These are phyloP conservation scores for Hozukius guyotensis DNA, from an alignment of 2,797 vertebrate species.

Conservation along the genomic window DNA sequence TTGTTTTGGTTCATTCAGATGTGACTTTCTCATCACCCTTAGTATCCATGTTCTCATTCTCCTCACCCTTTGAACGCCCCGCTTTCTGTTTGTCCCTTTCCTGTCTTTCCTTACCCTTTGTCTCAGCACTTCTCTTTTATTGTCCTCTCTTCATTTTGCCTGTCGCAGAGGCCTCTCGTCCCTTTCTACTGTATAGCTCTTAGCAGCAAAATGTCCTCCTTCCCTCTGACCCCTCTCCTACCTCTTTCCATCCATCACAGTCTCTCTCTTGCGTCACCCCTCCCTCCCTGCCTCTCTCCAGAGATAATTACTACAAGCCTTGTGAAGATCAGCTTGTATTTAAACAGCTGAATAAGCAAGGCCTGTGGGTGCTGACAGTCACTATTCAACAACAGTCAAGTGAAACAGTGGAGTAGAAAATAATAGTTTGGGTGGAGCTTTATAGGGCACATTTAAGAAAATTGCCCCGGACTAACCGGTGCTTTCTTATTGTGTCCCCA, in stretches of 20 bases:
- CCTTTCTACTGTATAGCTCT: conserved; percentile 3
- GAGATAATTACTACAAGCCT: conserved; percentile 80
- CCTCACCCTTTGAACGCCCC: not conserved
- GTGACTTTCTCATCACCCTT: conserved; percentile 5
- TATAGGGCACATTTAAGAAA: conserved; percentile 34
- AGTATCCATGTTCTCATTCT: conserved; percentile 13
- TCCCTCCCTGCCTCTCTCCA: conserved; percentile 36
- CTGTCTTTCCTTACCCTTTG: conserved; percentile 1
- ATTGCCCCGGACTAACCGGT: not conserved
- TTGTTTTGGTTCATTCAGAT: not conserved
- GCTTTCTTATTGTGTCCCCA: conserved; percentile 5
- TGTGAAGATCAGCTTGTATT: conserved; percentile 80
- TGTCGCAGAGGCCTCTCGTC: not conserved
- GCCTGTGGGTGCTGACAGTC: conserved; percentile 65
- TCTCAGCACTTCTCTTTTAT: conserved; percentile 8
- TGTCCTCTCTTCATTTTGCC: not conserved
- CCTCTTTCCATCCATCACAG: conserved; percentile 49
- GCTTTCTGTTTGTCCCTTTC: not conserved
- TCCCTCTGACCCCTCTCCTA: conserved; percentile 54
- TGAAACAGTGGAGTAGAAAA: conserved; percentile 52
- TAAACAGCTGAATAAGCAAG: conserved; percentile 81
- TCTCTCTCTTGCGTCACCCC: conserved; percentile 23
- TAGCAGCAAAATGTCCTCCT: conserved; percentile 32
- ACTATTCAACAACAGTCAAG: conserved; percentile 60
- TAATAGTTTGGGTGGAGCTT: conserved; percentile 39